Base-by-base conservation (phyloP, 2,888 invertebrate genomes). In the Agrochola litura region DNA sequence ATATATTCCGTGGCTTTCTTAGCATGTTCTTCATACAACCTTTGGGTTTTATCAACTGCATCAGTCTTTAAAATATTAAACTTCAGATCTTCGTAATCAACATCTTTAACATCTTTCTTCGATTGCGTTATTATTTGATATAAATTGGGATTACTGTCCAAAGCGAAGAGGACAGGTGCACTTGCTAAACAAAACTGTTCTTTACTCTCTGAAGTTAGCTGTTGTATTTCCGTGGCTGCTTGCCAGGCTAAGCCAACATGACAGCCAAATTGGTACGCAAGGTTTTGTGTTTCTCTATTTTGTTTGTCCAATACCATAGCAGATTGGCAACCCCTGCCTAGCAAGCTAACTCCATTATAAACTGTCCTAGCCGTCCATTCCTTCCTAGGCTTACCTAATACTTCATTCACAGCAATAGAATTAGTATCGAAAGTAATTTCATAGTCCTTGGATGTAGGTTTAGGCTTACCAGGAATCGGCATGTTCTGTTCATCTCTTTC, bases 171-270 rank as follows among this genome's bases (percentile, higher is more conserved):
- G 0, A 99, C 98, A 0, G 99, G 99, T 1, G 98, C 98, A 85
- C 98, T 98, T 6, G 98, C 98, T 72, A 99, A 94, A 92, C 97
- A 98, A 90, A 98, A 98, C 83, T 98, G 98, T 12, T 95, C 95
- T 86, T 96, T 96, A 97, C 71, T 98, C 97, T 92, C 98, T 94
- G 94, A 98, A 94, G 85, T 97, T 89, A 90, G 79, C 14, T 92
- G 93, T 71, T 95, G 94, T 6, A 96, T 78, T 91, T 97, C 96
- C 0, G 94, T 92, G 58, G 95, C 94, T 2, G 98, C 98, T 96
- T 99, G 98, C 98, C 98, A 98, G 2, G 98, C 98, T 71, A 98
- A 96, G 8, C 98, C 98, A 14, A 98, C 97, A 92, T 98, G 98
- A 90, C 98, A 98, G 1, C 98, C 99, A 92, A 99, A 98, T 76